Conservation (phyloP, 2,113 vertebrate genomes). For the Scalopus aquaticus region DNA sequence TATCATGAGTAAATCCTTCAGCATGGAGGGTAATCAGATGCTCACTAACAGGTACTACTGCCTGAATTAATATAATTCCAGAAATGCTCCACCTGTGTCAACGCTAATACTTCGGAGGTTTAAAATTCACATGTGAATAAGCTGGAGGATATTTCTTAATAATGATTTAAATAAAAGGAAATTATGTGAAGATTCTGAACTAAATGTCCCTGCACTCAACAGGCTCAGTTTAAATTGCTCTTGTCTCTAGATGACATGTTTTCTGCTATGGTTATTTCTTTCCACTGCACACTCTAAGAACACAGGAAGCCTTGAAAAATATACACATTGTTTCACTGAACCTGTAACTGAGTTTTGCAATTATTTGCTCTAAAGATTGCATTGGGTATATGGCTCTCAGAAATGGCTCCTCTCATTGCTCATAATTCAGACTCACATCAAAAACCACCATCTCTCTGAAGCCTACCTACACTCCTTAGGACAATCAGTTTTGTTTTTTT, state of each 20-base stretch:
- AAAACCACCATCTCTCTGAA: neutral
- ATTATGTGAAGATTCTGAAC: constrained; percentile 86
- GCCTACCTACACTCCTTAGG: neutral
- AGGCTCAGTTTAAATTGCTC: constrained; percentile 69
- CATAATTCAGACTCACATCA: neutral
- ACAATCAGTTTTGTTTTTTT: neutral
- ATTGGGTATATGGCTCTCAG: neutral
- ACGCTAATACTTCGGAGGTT: constrained; percentile 89
- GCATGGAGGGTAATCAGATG: constrained; percentile 87
- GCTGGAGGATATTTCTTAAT: constrained; percentile 88
- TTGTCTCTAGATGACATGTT: constrained; percentile 41
- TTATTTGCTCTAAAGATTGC: neutral
- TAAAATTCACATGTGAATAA: constrained; percentile 81
- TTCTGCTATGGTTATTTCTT: constrained; percentile 52
- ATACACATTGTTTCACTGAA: neutral
- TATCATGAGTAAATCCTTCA: constrained; percentile 91
- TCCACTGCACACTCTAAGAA: constrained; percentile 46
- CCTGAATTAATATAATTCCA: constrained; percentile 91
- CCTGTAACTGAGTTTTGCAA: neutral
- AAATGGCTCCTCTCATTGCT: neutral
- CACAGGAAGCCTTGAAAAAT: neutral
- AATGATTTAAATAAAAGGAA: constrained; percentile 92
- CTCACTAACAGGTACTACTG: constrained; percentile 87
- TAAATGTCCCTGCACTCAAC: constrained; percentile 81
- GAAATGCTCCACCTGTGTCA: constrained; percentile 83